Percentiles rank a stretch among this genome's conserved stretches.
phyloP scores from a whole-genome alignment of 2,113 vertebrate genomes.

The Phyllostomus hastatus region DNA sequence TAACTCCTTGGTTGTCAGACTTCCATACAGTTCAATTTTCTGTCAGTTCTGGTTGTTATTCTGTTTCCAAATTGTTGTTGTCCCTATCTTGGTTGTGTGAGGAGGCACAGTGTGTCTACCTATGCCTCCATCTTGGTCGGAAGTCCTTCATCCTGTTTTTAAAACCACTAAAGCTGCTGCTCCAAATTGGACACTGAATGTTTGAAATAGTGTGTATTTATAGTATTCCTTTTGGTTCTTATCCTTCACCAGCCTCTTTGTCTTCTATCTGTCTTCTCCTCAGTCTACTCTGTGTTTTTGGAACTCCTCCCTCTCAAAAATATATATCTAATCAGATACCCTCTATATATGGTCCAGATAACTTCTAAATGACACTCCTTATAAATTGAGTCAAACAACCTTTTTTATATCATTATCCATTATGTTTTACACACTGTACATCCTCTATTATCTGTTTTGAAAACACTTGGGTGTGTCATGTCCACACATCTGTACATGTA shows the following conservation, averaged over 20 bases:
- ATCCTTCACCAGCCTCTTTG: not conserved
- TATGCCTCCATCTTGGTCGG: too few relatives aligned
- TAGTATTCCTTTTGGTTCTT: not conserved
- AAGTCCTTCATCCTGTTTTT: not conserved
- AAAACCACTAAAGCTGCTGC: not conserved
- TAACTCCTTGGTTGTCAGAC: too few relatives aligned
- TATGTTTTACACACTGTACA: not conserved
- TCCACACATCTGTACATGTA: not conserved
- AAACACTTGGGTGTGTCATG: not conserved
- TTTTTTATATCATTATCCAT: not conserved
- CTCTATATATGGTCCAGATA: not conserved
- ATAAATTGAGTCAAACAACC: not conserved
- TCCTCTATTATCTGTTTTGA: not conserved
- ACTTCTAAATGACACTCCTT: not conserved
- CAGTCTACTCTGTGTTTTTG: not conserved
- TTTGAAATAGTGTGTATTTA: not conserved
- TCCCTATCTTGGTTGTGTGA: too few relatives aligned
- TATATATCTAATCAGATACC: not conserved
- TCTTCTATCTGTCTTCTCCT: not conserved
- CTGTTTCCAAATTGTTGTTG: too few relatives aligned
- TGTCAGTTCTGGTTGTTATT: too few relatives aligned
- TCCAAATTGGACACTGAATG: not conserved
- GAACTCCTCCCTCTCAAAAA: constrained; percentile 9
- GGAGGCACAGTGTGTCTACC: too few relatives aligned
- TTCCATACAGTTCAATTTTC: too few relatives aligned